A percentile compares a stretch with the other conserved stretches of the same genome.
These are phyloP conservation scores for Drosophila saltans DNA, from an alignment of 1,140 invertebrate species.

Conservation along the genomic window DNA sequence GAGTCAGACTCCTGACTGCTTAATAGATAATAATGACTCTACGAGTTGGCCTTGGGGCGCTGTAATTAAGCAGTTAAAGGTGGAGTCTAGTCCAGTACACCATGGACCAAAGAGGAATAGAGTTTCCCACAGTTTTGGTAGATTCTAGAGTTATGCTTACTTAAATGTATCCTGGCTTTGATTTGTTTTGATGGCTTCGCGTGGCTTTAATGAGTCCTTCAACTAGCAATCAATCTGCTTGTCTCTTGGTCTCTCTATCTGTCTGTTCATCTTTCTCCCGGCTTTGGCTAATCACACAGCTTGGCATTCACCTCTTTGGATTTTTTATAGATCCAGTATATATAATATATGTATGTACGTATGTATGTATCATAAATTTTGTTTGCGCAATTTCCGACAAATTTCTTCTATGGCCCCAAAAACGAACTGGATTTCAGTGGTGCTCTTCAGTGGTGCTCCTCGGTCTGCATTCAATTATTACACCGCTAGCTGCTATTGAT, in stretches of 20 bases:
- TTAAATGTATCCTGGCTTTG: slow-evolving; percentile 72
- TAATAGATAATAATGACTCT: slow-evolving; percentile 76
- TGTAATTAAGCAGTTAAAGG: slow-evolving; percentile 81
- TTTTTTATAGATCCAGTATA: slow-evolving; percentile 1
- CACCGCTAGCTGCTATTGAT: slow-evolving; percentile 63
- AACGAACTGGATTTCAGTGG: slow-evolving; percentile 30
- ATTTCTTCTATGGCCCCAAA: slow-evolving; percentile 52
- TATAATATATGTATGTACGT: background rate
- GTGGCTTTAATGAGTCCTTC: slow-evolving; percentile 74
- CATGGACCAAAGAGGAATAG: slow-evolving; percentile 2
- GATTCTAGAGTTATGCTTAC: slow-evolving; percentile 36
- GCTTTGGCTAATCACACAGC: slow-evolving; percentile 57
- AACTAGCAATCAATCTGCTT: slow-evolving; percentile 67
- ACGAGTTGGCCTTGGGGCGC: slow-evolving; percentile 65
- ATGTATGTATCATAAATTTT: slow-evolving; percentile 73
- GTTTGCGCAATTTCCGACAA: slow-evolving; percentile 73
- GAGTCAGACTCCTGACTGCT: slow-evolving; percentile 59
- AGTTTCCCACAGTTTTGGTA: slow-evolving; percentile 67
- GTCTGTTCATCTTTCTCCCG: slow-evolving; percentile 21
- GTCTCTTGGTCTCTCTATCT: slow-evolving; percentile 25
- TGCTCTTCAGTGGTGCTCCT: background rate
- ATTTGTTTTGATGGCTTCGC: slow-evolving; percentile 79
- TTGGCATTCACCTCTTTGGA: slow-evolving; percentile 14
- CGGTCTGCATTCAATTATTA: slow-evolving; percentile 51
- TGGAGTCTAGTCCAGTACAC: slow-evolving; percentile 26